Conservation (phyloP, 2,113 vertebrate species). For the Empidonax traillii region DNA sequence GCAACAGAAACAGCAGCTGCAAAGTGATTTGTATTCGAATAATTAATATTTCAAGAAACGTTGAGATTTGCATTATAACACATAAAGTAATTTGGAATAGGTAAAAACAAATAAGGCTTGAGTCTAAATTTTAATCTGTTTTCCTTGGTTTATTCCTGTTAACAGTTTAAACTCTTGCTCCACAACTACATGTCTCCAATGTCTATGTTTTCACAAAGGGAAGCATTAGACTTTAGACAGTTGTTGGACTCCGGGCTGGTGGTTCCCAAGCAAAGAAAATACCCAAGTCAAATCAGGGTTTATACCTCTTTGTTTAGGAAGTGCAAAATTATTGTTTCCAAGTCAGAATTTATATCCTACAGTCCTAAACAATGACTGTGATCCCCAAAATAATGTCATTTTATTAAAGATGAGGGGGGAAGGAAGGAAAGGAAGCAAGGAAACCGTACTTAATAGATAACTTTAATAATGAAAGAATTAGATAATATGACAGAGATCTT, state of each 20-base stretch:
- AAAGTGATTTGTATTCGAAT: neutral
- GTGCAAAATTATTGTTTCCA: neutral
- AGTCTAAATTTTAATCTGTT: neutral
- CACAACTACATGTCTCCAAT: neutral
- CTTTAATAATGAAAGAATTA: neutral
- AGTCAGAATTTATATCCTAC: neutral
- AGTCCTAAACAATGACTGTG: neutral
- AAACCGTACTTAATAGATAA: neutral
- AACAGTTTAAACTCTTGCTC: neutral
- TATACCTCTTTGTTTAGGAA: neutral
- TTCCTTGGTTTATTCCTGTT: neutral
- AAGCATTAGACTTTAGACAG: neutral
- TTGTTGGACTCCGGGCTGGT: neutral
- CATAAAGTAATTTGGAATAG: neutral
- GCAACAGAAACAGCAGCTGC: neutral
- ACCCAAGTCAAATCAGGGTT: neutral
- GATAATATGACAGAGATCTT: neutral
- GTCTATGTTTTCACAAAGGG: neutral
- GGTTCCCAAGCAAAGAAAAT: neutral
- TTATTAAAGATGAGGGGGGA: neutral
- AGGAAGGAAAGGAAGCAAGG: neutral
- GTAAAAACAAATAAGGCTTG: neutral
- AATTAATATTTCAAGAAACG: neutral
- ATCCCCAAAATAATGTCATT: neutral
- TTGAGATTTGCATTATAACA: neutral